Evolutionary conservation across 2,113 vertebrate genomes (phyloP).

Genomic region (Ochotona princeps): DNA sequence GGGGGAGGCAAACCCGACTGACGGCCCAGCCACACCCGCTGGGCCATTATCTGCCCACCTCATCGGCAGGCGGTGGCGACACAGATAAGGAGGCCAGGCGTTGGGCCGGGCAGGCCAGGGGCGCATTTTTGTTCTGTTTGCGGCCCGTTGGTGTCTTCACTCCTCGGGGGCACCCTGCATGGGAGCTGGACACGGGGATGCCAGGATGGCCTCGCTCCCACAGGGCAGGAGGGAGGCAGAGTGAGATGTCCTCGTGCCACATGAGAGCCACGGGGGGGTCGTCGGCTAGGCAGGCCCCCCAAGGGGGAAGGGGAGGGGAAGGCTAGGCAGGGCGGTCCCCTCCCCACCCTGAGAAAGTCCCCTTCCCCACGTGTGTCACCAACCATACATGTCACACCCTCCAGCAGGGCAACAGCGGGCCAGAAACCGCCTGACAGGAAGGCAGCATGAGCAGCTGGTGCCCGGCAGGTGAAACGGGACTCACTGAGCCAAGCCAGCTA

Average conservation of each 20-base stretch:
- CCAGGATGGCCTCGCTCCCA: too few species aligned
- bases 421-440: too few species aligned
- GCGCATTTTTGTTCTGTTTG: conserved; percentile 2
- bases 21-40: background rate
- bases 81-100: conserved; percentile 25
- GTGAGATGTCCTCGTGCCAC: background rate
- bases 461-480: too few species aligned
- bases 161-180: background rate
- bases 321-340: background rate
- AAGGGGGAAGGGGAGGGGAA: background rate
- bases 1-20: conserved; percentile 60
- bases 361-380: background rate
- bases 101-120: background rate
- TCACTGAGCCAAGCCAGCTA: too few species aligned
- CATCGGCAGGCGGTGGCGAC: background rate
- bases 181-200: background rate
- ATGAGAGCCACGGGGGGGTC: too few species aligned
- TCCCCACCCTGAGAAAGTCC: background rate
- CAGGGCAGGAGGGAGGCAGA: background rate
- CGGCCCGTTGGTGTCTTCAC: background rate
- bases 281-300: background rate
- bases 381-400: background rate
- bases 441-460: too few species aligned
- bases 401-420: background rate
- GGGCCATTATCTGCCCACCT: conserved; percentile 30